A percentile compares a stretch with the other conserved stretches of the same genome.
Conservation (phyloP, 2,113 vertebrate genomes). For the Hippoglossus stenolepis region DNA sequence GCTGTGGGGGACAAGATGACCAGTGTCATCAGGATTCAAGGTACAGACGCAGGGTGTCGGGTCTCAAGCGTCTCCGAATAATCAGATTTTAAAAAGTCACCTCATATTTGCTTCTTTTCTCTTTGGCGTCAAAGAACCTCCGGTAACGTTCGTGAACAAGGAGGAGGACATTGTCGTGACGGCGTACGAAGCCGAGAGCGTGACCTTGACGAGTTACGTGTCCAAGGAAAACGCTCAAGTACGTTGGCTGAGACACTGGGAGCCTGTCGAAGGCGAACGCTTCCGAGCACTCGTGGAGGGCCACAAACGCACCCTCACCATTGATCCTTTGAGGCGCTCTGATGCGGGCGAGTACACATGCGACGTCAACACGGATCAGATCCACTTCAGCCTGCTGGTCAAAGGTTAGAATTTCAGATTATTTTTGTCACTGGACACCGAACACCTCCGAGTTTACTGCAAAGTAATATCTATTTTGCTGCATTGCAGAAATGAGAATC, state of each 20-base stretch:
- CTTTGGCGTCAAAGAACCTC: conserved; percentile 70
- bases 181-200: conserved; percentile 83
- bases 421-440: not conserved
- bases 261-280: conserved; percentile 75
- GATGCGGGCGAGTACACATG: conserved; percentile 89
- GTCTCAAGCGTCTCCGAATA: not conserved
- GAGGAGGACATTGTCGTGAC: conserved; percentile 77
- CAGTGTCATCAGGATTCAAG: conserved; percentile 77
- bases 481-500: conserved; percentile 84
- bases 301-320: conserved; percentile 80
- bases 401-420: conserved; percentile 80
- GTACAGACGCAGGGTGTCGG: conserved; percentile 47
- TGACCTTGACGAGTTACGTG: conserved; percentile 84
- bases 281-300: conserved; percentile 79
- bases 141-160: conserved; percentile 84
- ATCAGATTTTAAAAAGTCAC: no score
- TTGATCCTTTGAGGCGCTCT: conserved; percentile 77
- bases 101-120: not conserved
- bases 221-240: conserved; percentile 77
- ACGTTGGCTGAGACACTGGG: conserved; percentile 86
- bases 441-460: not conserved
- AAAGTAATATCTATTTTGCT: not conserved
- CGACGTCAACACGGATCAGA: conserved; percentile 82
- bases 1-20: conserved; percentile 80
- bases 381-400: conserved; percentile 84